These are phyloP conservation scores for Pogonocichla stellata DNA, from an alignment of 2,113 vertebrate genomes.

Conservation along the genomic window DNA sequence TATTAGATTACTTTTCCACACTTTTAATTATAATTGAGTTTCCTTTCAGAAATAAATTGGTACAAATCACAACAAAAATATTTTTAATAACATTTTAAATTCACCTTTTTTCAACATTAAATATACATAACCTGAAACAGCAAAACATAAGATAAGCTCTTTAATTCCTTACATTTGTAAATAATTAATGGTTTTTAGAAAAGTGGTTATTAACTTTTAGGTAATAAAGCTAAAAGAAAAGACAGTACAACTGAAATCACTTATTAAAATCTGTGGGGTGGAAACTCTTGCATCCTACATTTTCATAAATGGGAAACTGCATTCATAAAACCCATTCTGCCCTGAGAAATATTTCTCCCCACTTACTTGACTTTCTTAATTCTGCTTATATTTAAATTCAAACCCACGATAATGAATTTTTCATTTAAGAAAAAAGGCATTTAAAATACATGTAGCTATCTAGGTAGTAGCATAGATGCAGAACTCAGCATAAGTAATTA, in stretches of 20 bases:
- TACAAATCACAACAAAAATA: neutral
- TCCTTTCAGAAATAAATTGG: neutral
- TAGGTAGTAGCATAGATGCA: neutral
- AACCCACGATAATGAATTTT: neutral
- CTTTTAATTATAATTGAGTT: neutral
- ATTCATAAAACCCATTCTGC: neutral
- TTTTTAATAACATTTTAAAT: neutral
- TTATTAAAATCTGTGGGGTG: neutral
- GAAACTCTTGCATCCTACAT: neutral
- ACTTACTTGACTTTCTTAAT: neutral
- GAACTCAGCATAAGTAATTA: neutral
- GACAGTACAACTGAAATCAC: neutral
- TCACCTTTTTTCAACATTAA: neutral
- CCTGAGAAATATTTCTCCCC: neutral
- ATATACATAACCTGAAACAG: neutral
- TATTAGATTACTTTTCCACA: neutral
- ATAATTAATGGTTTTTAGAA: neutral
- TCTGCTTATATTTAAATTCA: neutral
- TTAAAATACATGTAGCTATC: neutral
- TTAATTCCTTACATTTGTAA: neutral
- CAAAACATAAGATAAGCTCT: neutral
- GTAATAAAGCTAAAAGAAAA: neutral
- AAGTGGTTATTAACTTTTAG: neutral
- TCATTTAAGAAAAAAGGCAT: neutral
- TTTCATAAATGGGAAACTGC: neutral